These are phyloP conservation scores for Cosmia trapezina DNA, from an alignment of 2,888 invertebrate species.

Conservation along the genomic window DNA sequence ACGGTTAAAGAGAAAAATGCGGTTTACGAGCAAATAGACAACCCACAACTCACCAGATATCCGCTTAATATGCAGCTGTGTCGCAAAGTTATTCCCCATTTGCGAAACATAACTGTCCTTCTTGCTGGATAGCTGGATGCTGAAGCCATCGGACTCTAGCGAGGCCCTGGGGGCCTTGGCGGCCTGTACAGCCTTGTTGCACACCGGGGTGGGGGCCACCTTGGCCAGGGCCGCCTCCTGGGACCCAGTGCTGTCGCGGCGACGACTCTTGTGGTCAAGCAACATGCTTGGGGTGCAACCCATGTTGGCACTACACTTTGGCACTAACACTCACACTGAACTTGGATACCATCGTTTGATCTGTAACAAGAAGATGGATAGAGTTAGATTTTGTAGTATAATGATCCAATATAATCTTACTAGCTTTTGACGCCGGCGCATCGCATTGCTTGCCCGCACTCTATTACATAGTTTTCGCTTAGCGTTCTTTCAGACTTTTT, in stretches of 20 bases:
- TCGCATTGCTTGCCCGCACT: too few relatives aligned
- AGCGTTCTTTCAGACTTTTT: too few relatives aligned
- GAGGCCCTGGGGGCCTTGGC: slow-evolving; percentile 87
- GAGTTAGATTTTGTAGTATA: not conserved
- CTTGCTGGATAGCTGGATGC: slow-evolving; percentile 87
- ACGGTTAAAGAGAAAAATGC: not conserved
- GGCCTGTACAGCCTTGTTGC: slow-evolving; percentile 86
- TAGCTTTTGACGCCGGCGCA: too few relatives aligned
- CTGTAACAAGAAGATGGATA: slow-evolving; percentile 78
- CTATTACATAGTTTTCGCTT: too few relatives aligned
- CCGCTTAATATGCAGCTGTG: slow-evolving; percentile 88
- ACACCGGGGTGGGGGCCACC: slow-evolving; percentile 84
- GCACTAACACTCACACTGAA: slow-evolving; percentile 81
- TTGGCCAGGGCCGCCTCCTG: slow-evolving; percentile 88
- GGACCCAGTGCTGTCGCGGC: slow-evolving; percentile 89
- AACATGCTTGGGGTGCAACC: slow-evolving; percentile 92
- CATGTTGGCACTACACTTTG: slow-evolving; percentile 89
- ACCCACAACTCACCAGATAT: slow-evolving; percentile 84
- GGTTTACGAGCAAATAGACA: too few relatives aligned
- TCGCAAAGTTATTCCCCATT: slow-evolving; percentile 89
- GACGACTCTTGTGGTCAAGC: slow-evolving; percentile 91
- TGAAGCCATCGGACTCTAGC: slow-evolving; percentile 88
- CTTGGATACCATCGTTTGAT: slow-evolving; percentile 73
- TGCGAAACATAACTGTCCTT: slow-evolving; percentile 90
- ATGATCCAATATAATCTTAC: too few relatives aligned